These are phyloP conservation scores for fruit fly (Drosophila melanogaster) DNA, from an alignment of 1,140 invertebrate species.

Conservation along the genomic window Release_6_plus_ISO1_MT NT_033777.3:16351001-16351500, in stretches of 20 bases:
- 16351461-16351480: no score
- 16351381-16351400: no score
- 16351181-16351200: conserved; percentile 90
- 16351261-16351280: not conserved
- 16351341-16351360: no score
- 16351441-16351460: no score
- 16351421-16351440: no score
- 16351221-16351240: conserved; percentile 88
- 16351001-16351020: conserved; percentile 67
- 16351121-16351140: conserved; percentile 85
- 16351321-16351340: not conserved
- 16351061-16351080: conserved; percentile 18
- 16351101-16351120: conserved; percentile 14
- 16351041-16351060: conserved; percentile 64
- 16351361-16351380: no score
- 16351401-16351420: no score
- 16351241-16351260: conserved; percentile 49
- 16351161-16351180: conserved; percentile 88
- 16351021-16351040: conserved; percentile 73
- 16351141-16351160: conserved; percentile 88
- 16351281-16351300: not conserved
- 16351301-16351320: not conserved
- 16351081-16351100: conserved; percentile 37
- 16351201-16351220: conserved; percentile 91
- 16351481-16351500: no score